These are phyloP conservation scores for Melinaea menophilus DNA, from an alignment of 2,888 invertebrate genomes.

Conservation along the genomic window DNA sequence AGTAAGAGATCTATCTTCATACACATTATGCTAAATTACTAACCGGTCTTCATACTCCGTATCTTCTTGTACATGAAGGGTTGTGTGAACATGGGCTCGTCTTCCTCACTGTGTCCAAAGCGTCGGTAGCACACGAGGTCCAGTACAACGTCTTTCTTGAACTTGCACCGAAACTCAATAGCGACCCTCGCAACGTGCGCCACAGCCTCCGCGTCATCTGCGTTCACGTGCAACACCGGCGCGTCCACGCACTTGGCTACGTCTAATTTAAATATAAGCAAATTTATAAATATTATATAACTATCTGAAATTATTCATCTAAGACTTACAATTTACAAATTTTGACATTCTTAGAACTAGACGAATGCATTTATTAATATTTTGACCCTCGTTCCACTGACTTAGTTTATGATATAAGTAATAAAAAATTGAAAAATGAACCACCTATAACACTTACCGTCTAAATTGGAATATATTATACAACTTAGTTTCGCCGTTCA, in stretches of 20 bases:
- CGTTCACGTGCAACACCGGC: constrained; percentile 96
- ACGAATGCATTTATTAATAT: no score
- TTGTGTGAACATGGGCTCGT: constrained; percentile 97
- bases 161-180: constrained; percentile 91
- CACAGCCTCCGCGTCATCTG: constrained; percentile 95
- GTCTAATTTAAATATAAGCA: constrained; percentile 57
- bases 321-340: no score
- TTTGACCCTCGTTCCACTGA: no score
- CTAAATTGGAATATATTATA: no score
- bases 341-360: no score
- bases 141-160: constrained; percentile 91
- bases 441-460: no score
- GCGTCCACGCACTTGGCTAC: constrained; percentile 94
- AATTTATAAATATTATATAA: no score
- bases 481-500: no score
- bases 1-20: no score
- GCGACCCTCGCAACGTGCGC: constrained; percentile 92
- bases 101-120: constrained; percentile 95
- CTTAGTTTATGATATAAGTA: no score
- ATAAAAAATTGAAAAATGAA: no score
- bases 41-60: constrained; percentile 77
- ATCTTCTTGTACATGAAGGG: constrained; percentile 96
- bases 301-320: no score
- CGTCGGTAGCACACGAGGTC: constrained; percentile 92
- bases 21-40: constrained; percentile 10